Evolutionary conservation across 2,113 vertebrate species (phyloP), one percentile per base, ranked within the genome.

Genomic region (Festucalex cinctus): DNA sequence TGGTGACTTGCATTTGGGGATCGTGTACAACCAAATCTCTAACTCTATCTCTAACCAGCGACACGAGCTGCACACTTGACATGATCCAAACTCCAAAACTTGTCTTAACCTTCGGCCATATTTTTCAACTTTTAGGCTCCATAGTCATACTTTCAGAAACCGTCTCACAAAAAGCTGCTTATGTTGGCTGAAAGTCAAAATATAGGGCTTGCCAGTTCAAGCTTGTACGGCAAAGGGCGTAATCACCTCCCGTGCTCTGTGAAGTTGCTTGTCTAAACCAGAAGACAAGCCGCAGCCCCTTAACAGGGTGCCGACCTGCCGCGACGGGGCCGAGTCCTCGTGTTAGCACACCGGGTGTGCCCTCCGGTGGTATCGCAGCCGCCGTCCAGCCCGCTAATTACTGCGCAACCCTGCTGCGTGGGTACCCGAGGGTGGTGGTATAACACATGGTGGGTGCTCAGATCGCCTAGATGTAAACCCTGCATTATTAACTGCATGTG

Each of bases 401-500:
- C 79, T 19, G 79, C 78, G 60, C 73, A 70, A 70, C 76, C 71
- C 79, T 79, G 79, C 70, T 81, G 77, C 73, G 5, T 79, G 72
- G 51, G 53, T 73, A 80, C 81, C 86, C 85, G 68, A 60, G 79
- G 85, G 85, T 13, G 36, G 36, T 12, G 19, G 22, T 9, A n/a
- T 22, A 5, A 5, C 82, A 82, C 78, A 78, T 10, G 3, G 68
- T n/a, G 77, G 57, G 73, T 83, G 74, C 69, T 82, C 26, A 57
- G 79, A 26, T 63, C 72, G 78, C 84, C 87, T 68, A 80, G 82
- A 83, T 80, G 83, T 87, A 85, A 87, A 87, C 86, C 85, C 79
- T 86, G 81, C 85, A 83, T 86, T 88, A 88, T 88, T 86, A 88
- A 87, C 83, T 78, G 73, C 41, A 75, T 74, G 78, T 71, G 72